Percentiles rank a stretch among this genome's conserved stretches.
Evolutionary conservation across 2,113 vertebrate species (phyloP).

Genomic region (Sprattus sprattus): DNA sequence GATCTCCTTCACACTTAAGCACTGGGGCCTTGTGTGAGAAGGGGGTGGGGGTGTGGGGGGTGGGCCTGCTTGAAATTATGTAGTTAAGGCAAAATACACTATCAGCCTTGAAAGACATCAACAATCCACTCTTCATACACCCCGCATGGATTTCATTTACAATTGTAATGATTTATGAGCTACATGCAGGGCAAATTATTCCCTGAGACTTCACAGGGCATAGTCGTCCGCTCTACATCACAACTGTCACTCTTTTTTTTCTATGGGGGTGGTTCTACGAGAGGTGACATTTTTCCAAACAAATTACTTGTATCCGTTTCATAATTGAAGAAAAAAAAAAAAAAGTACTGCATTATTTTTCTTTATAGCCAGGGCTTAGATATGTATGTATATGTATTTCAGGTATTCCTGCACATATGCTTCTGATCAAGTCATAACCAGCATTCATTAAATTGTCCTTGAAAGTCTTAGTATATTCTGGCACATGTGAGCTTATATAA

Average conservation of each 20-base stretch:
- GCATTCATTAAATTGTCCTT: conserved; percentile 40
- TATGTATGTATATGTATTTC: conserved; percentile 23
- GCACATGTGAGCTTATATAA: conserved; percentile 45
- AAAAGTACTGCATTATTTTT: conserved; percentile 31
- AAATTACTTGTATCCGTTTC: conserved; percentile 30
- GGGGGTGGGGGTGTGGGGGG: conserved; percentile 17
- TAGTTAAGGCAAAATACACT: conserved; percentile 27
- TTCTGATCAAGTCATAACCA: conserved; percentile 53
- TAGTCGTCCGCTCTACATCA: conserved; percentile 7
- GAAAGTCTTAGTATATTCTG: conserved; percentile 53
- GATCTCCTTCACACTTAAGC: conserved; percentile 43
- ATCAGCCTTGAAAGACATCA: conserved; percentile 18
- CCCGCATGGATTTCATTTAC: conserved; percentile 19
- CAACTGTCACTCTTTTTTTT: conserved; percentile 19
- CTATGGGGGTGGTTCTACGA: conserved; percentile 29
- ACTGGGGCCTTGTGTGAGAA: conserved; percentile 13
- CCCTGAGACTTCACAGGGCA: background rate
- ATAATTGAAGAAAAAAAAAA: conserved; percentile 13
- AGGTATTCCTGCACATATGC: conserved; percentile 51
- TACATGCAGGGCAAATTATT: conserved; percentile 26
- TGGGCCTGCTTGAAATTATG: conserved; percentile 35
- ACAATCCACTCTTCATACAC: background rate
- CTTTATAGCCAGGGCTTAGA: conserved; percentile 27
- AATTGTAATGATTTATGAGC: conserved; percentile 9
- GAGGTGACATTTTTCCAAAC: conserved; percentile 27